Evolutionary conservation across 2,888 invertebrate species (phyloP), one percentile per base, ranked within the genome.

Genomic region (Pammene aurita): DNA sequence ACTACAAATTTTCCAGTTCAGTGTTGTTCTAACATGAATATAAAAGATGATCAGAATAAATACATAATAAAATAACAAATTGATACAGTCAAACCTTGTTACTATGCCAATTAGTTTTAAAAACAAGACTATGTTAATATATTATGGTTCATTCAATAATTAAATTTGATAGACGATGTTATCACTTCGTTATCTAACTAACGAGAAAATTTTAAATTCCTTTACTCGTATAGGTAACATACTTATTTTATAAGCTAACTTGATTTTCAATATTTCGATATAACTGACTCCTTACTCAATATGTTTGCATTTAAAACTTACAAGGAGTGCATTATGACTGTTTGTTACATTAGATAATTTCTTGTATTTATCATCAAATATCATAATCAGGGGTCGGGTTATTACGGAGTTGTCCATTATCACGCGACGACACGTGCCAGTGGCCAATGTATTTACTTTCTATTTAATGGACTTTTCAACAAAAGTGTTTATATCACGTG

Each of bases 311-410:
- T 5, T 50, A 13, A 26, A 50, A 11, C 11, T 5, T 1, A 1
- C 7, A 18, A 26, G 16, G 16, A 48, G 18, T 26, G 11, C 11
- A 50, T 13, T 50, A 35, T 34, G 34, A 26, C 18, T 34, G 10
- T 26, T 2, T 34, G 10, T 26, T 2, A 26, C 42, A 55, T 62
- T 35, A 63, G 16, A 44, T 11, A 57, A 52, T 44, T 35, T 55
- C 16, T 48, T 42, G 11, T 64, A 58, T 63, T 64, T 63, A 50
- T 50, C 42, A 46, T 52, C 68, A 58, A 68, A 52, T 63, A 68
- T 26, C 26, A 26, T 58, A 66, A 54, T 42, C 44, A 48, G 16
- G 38, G 60, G 66, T 66, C 62, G 44, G 67, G 44, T 46, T 48
- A 54, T 55, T 62, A 61, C 54, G 44, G 48, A 18, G 62, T 62